phyloP scores from a whole-genome alignment of 1,140 invertebrate genomes.

The Hycleus phaleratus region DNA sequence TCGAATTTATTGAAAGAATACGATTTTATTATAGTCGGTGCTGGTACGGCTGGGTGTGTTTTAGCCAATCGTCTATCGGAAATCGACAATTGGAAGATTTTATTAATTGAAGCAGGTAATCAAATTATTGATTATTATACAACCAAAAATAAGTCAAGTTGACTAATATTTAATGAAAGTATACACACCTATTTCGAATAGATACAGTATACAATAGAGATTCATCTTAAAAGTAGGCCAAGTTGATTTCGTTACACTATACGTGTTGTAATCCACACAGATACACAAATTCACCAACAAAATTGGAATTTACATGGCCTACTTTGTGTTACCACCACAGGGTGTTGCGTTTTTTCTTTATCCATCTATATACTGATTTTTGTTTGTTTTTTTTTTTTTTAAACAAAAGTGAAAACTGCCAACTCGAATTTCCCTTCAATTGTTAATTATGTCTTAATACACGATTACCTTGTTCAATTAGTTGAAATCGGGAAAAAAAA shows the following conservation, averaged over 20 bases:
- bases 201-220: not conserved
- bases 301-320: no score
- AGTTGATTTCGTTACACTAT: not conserved
- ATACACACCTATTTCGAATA: not conserved
- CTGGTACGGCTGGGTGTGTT: conserved; percentile 59
- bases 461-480: no score
- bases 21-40: conserved; percentile 51
- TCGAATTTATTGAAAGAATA: conserved; percentile 43
- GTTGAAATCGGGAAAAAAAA: no score
- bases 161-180: not conserved
- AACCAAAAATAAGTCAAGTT: conserved; percentile 16
- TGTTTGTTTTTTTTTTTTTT: no score
- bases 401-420: no score
- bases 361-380: no score
- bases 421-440: no score
- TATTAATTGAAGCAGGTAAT: conserved; percentile 54
- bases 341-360: no score
- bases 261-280: no score
- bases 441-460: no score
- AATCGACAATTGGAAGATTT: conserved; percentile 44
- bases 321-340: no score
- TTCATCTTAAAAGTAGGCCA: not conserved
- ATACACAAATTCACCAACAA: no score
- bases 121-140: conserved; percentile 5
- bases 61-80: conserved; percentile 53